Evolutionary conservation across 1,140 invertebrate species (phyloP), one percentile per base, ranked within the genome.

Genomic region (Macrotrachela quadricornifera): DNA sequence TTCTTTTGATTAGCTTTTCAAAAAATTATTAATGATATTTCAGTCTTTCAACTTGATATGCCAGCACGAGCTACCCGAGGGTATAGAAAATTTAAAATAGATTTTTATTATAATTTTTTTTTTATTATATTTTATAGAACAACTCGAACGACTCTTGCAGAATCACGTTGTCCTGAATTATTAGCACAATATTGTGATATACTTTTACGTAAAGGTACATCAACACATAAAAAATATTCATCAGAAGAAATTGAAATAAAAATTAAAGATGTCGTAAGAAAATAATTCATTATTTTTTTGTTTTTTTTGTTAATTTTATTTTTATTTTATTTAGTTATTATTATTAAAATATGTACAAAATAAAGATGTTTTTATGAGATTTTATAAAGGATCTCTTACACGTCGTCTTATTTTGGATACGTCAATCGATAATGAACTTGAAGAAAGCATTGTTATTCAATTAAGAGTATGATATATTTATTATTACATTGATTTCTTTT

Each of bases 101-200:
- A 30, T 8, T 30, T 30, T 30, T 30, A 30, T 30, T 8, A 8
- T n/a, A n/a, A 30, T 4, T 30, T 30, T 30, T 4, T 4, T 4
- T 30, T 4, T 4, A 30, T 4, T 30, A 4, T 30, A 8, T 30
- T 30, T 30, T 30, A 4, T 30, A 30, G 21, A 30, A 8, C 21
- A 30, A 30, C 21, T 2, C 21, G 21, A 30, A 30, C 21, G 8
- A 30, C 21, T 30, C 21, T 30, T 30, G 21, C 21, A 2, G 92
- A 97, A 65, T 96, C 90, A 54, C 90, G 92, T 65, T 99, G 91
- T 73, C 92, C 94, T 15, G 94, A 99, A 73, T 76, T 99, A 46
- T 73, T 99, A 59, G 94, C 94, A 41, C 97, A 96, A 71, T 99
- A 95, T 76, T 97, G 92, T 80, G 94, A 99, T 81, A 90, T 97